A percentile compares a stretch with the other conserved stretches of the same genome.
Conservation (phyloP, 2,888 invertebrate species). For the Yponomeuta plumbellus region DNA sequence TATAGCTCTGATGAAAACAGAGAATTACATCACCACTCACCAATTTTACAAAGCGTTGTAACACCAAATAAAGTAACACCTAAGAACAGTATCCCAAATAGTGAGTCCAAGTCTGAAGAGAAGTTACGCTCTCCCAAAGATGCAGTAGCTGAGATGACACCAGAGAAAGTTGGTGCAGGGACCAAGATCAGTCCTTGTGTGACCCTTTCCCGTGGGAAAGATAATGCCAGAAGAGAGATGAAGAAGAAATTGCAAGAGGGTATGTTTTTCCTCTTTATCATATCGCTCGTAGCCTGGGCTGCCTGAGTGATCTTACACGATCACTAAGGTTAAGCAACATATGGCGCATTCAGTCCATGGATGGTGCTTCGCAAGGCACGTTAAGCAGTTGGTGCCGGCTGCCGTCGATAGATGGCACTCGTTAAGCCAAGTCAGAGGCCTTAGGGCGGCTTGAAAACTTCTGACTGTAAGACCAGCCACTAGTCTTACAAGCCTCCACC, state of each 20-base stretch:
- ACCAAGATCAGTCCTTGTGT: slow-evolving; percentile 74
- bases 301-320: no score
- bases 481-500: no score
- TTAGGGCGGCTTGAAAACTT: no score
- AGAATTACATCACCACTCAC: not conserved
- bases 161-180: slow-evolving; percentile 40
- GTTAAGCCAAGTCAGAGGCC: no score
- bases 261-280: slow-evolving; percentile 26
- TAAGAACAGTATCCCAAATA: slow-evolving; percentile 44
- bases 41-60: not conserved
- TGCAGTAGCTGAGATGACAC: slow-evolving; percentile 33
- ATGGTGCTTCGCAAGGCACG: no score
- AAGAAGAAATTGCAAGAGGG: slow-evolving; percentile 59
- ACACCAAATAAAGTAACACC: slow-evolving; percentile 31
- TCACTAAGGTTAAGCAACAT: no score
- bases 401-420: no score
- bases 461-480: no score
- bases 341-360: no score
- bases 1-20: not conserved
- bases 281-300: no score
- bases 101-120: slow-evolving; percentile 58
- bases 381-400: no score
- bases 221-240: slow-evolving; percentile 75
- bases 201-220: slow-evolving; percentile 77
- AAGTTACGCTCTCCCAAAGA: slow-evolving; percentile 49